These are phyloP conservation scores for Morone chrysops DNA, from an alignment of 2,113 vertebrate species.

Conservation along the genomic window DNA sequence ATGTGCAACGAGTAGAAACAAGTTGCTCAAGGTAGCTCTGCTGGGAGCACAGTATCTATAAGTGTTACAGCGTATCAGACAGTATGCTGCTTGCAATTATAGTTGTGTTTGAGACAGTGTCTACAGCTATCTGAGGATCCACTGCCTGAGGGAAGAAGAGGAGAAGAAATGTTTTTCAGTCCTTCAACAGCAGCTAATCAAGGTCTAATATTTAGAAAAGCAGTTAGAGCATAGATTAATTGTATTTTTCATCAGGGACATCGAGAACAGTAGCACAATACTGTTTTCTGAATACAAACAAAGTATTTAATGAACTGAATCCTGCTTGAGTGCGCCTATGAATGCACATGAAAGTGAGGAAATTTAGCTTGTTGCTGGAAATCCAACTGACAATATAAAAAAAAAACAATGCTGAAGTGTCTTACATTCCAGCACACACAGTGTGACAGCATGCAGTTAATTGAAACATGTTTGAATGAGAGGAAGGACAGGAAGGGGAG, in stretches of 20 bases:
- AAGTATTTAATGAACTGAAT: constrained; percentile 23
- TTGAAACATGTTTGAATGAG: constrained; percentile 58
- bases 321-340: background rate
- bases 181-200: constrained; percentile 49
- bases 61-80: constrained; percentile 59
- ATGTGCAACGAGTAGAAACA: constrained; percentile 24
- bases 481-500: constrained; percentile 53
- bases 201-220: constrained; percentile 38
- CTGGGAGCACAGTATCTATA: constrained; percentile 36
- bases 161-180: constrained; percentile 39
- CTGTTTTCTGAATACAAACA: constrained; percentile 49
- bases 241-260: constrained; percentile 47
- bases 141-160: constrained; percentile 37
- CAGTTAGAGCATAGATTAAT: constrained; percentile 35
- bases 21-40: constrained; percentile 47
- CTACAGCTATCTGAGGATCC: constrained; percentile 22
- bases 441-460: constrained; percentile 32
- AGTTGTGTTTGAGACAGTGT: constrained; percentile 36
- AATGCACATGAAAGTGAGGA: constrained; percentile 22
- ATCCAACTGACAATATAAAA: background rate
- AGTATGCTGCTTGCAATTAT: constrained; percentile 57
- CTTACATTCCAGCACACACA: constrained; percentile 17
- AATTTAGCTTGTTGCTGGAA: constrained; percentile 1
- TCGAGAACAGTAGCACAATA: constrained; percentile 1
- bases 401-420: constrained; percentile 2